Percentiles rank a stretch among this genome's conserved stretches.
These are phyloP conservation scores for Saccostrea echinata DNA, from an alignment of 1,140 invertebrate genomes.

Conservation along the genomic window DNA sequence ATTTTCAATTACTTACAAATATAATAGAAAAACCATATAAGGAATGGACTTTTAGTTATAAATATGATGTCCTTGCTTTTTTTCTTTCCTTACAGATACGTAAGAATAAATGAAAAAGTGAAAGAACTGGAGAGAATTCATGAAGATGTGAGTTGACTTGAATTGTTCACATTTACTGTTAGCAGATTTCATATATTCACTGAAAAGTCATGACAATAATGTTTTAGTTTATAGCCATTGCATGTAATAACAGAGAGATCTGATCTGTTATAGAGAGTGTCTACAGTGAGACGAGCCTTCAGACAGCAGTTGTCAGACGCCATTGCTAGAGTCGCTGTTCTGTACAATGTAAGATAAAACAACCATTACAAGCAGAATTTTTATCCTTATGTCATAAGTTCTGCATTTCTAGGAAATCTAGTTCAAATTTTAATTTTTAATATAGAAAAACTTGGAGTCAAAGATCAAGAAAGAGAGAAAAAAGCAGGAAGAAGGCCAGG, in stretches of 20 bases:
- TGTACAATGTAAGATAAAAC: slow-evolving; percentile 71
- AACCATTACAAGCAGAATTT: neutral
- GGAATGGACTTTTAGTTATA: neutral
- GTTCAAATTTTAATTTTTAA: neutral
- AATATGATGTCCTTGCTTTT: neutral
- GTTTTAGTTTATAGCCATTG: too few species aligned
- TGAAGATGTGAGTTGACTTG: slow-evolving; percentile 70
- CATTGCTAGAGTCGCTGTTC: slow-evolving; percentile 69
- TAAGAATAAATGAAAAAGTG: slow-evolving; percentile 76
- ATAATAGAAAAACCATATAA: too few species aligned
- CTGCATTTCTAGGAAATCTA: neutral
- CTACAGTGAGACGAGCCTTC: slow-evolving; percentile 74
- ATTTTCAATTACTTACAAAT: too few species aligned
- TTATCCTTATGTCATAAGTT: neutral
- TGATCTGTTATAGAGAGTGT: slow-evolving; percentile 71
- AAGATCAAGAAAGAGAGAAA: slow-evolving; percentile 70
- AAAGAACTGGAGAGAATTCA: slow-evolving; percentile 75
- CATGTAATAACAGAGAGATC: neutral
- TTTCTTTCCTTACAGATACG: slow-evolving; percentile 69
- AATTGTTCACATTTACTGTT: neutral
- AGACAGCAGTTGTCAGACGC: slow-evolving; percentile 76
- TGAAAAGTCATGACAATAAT: too few species aligned
- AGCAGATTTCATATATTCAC: too few species aligned
- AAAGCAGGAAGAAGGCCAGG: slow-evolving; percentile 68
- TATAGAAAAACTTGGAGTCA: slow-evolving; percentile 73